phyloP scores from a whole-genome alignment of 2,797 vertebrate species.

The Valencia hispanica region DNA sequence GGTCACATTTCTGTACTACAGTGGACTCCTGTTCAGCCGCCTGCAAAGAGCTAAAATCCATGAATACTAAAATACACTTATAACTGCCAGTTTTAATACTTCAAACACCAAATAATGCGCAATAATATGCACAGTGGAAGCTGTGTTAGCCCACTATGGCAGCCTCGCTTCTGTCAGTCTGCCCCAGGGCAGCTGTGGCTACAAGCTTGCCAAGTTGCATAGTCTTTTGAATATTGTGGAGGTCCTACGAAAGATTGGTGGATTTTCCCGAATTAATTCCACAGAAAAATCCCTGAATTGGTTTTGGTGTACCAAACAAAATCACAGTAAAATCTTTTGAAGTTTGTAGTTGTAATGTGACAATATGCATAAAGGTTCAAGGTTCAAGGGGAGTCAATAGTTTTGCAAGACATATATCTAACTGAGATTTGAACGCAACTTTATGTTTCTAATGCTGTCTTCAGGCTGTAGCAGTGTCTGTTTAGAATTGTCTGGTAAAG shows the following conservation, averaged over 20 bases:
- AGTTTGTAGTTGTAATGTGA: neutral
- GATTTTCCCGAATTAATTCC: neutral
- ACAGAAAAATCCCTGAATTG: neutral
- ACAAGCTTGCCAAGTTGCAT: neutral
- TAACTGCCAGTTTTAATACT: neutral
- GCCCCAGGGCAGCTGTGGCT: no score
- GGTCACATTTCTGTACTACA: neutral
- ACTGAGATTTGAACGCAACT: neutral
- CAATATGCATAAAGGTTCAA: neutral
- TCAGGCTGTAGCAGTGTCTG: neutral
- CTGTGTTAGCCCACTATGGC: no score
- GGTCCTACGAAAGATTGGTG: neutral
- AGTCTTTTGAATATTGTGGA: no score
- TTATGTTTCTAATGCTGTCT: neutral
- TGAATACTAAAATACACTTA: neutral
- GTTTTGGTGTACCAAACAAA: neutral
- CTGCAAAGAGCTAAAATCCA: neutral
- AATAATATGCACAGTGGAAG: neutral
- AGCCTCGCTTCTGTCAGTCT: no score
- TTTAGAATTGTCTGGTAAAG: conserved; percentile 17
- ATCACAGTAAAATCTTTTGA: neutral
- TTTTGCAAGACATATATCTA: neutral
- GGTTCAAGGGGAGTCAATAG: neutral
- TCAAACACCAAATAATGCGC: neutral
- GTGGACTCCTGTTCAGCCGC: neutral